Evolutionary conservation across 2,113 vertebrate genomes (phyloP).

Genomic region (Phycodurus eques): DNA sequence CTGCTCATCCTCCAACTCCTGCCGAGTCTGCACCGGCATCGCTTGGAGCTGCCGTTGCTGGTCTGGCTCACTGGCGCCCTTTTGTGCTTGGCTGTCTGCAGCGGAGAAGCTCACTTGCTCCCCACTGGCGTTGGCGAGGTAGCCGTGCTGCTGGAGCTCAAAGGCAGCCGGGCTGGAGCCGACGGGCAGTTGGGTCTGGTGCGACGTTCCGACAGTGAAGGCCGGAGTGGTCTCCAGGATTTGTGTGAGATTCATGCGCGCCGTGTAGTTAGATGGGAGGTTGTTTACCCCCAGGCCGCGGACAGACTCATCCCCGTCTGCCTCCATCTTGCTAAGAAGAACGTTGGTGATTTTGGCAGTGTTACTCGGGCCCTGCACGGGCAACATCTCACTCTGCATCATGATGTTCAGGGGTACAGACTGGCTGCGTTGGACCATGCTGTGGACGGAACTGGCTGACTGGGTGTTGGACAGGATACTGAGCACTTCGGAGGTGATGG

Average conservation of each 20-base stretch:
- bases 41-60: slow-evolving; percentile 72
- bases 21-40: slow-evolving; percentile 57
- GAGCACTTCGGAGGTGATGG: slow-evolving; percentile 85
- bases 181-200: slow-evolving; percentile 78
- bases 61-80: slow-evolving; percentile 79
- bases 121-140: slow-evolving; percentile 83
- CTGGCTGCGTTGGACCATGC: slow-evolving; percentile 92
- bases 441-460: slow-evolving; percentile 81
- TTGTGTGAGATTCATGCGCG: slow-evolving; percentile 98
- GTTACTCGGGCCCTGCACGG: slow-evolving; percentile 84
- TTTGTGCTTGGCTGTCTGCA: slow-evolving; percentile 90
- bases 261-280: slow-evolving; percentile 96
- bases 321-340: slow-evolving; percentile 94
- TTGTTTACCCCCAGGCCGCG: slow-evolving; percentile 97
- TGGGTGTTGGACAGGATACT: slow-evolving; percentile 83
- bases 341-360: slow-evolving; percentile 93
- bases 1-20: slow-evolving; percentile 68
- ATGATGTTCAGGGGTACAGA: slow-evolving; percentile 94
- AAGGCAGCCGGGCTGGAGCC: slow-evolving; percentile 85
- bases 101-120: slow-evolving; percentile 86
- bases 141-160: slow-evolving; percentile 95
- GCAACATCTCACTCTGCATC: slow-evolving; percentile 95
- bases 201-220: slow-evolving; percentile 53
- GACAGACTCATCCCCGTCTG: slow-evolving; percentile 89
- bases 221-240: slow-evolving; percentile 89